These are phyloP conservation scores for Leptinotarsa lineolata DNA, from an alignment of 1,140 invertebrate genomes.

Conservation along the genomic window DNA sequence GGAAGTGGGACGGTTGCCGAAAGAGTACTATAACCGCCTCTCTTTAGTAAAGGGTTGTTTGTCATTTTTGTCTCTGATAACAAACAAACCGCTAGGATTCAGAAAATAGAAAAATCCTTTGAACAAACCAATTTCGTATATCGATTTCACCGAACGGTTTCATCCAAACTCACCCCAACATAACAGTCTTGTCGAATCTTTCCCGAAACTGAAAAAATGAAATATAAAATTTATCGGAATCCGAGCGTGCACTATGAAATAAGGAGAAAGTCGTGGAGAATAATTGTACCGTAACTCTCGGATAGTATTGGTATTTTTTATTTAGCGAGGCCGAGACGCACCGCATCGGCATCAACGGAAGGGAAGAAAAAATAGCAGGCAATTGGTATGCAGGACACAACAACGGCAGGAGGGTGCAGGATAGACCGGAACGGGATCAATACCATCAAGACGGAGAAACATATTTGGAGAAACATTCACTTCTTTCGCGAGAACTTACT, in stretches of 20 bases:
- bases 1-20: too few relatives aligned
- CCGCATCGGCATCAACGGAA: slow-evolving; percentile 33
- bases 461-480: slow-evolving; percentile 36
- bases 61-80: too few relatives aligned
- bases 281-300: slow-evolving; percentile 44
- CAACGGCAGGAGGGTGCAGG: slow-evolving; percentile 39
- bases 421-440: slow-evolving; percentile 46
- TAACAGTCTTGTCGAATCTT: not conserved
- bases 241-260: slow-evolving; percentile 2
- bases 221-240: slow-evolving; percentile 11
- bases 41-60: too few relatives aligned
- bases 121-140: too few relatives aligned
- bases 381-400: slow-evolving; percentile 54
- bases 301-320: slow-evolving; percentile 47
- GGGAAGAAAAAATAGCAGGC: slow-evolving; percentile 52
- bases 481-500: slow-evolving; percentile 10
- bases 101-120: too few relatives aligned
- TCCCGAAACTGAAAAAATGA: slow-evolving; percentile 10
- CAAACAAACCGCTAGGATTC: too few relatives aligned
- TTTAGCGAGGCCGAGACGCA: slow-evolving; percentile 32
- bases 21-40: too few relatives aligned
- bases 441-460: slow-evolving; percentile 43
- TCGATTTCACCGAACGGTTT: too few relatives aligned
- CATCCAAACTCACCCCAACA: not conserved
- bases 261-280: slow-evolving; percentile 19